phyloP scores from a whole-genome alignment of 2,888 invertebrate species.

The Electrophaes corylata region DNA sequence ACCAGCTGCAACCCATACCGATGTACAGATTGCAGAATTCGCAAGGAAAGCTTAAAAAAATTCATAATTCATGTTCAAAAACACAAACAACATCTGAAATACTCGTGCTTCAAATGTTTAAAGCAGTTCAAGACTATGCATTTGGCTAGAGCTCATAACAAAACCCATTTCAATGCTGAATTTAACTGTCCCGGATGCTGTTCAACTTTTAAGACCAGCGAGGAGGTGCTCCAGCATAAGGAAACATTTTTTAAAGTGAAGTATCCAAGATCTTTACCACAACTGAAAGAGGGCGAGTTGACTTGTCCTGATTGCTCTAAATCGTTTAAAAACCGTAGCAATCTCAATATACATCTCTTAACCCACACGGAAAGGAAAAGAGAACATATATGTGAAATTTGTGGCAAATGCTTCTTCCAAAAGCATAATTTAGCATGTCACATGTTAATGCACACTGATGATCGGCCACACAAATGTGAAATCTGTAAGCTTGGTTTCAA shows the following conservation, averaged over 20 bases:
- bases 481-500: conserved; percentile 65
- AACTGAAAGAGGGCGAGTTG: background rate
- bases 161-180: conserved; percentile 46
- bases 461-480: conserved; percentile 62
- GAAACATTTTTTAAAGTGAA: conserved; percentile 50
- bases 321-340: conserved; percentile 53
- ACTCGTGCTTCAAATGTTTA: conserved; percentile 65
- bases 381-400: conserved; percentile 66
- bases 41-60: conserved; percentile 56
- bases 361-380: conserved; percentile 79
- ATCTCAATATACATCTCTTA: conserved; percentile 75
- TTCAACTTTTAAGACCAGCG: conserved; percentile 47
- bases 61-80: conserved; percentile 81
- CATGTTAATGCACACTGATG: conserved; percentile 59
- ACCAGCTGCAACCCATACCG: conserved; percentile 85
- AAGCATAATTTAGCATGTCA: conserved; percentile 58
- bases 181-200: conserved; percentile 64
- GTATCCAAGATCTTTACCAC: conserved; percentile 41
- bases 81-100: conserved; percentile 85
- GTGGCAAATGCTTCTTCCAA: conserved; percentile 62
- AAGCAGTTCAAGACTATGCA: conserved; percentile 47
- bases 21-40: conserved; percentile 85
- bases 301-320: conserved; percentile 64
- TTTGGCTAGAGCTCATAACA: conserved; percentile 48
- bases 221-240: conserved; percentile 55